Base-by-base conservation (phyloP, 2,888 invertebrate genomes). In the Amphipoea lucens region DNA sequence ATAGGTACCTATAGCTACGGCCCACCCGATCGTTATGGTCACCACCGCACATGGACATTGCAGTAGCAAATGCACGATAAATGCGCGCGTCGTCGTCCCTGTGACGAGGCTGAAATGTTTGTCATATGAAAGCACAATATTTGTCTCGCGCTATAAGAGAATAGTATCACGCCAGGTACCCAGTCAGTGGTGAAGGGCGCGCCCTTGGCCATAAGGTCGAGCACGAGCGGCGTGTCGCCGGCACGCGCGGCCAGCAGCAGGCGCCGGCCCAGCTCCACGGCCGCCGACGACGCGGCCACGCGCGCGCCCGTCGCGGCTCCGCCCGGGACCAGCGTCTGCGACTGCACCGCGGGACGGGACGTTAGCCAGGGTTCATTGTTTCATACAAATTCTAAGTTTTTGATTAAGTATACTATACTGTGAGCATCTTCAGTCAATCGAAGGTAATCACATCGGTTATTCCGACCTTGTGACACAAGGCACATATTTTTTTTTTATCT, bases 171-270 rank as follows among this genome's bases (percentile, higher is more conserved):
- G 29, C 0, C 11, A 76, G 84, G 92, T 96, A 99, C 99, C 99
- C 99, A 99, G 95, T 99, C 99, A 4, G 99, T 98, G 17, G 98
- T 98, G 92, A 99, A 99, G 48, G 99, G 99, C 70, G 99, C 99
- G 71, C 99, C 99, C 94, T 98, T 98, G 51, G 98, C 97, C 97
- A 99, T 98, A 80, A 99, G 97, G 68, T 97, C 97, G 81, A 98
- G 97, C 42, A 99, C 98, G 86, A 97, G 97, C 81, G 97, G 97
- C 6, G 98, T 97, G 93, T 99, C 98, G 1, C 99, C 99, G 87
- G 98, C 98, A 88, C 98, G 97, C 66, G 99, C 98, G 76, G 98
- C 98, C 92, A 98, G 97, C 87, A 99, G 96, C 91, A 99, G 97
- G 79, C 98, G 97, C 90, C 99, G 99, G 29, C 99, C 99, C 87